Evolutionary conservation across 2,797 vertebrate genomes (phyloP).

Genomic region (Esox masquinongy): DNA sequence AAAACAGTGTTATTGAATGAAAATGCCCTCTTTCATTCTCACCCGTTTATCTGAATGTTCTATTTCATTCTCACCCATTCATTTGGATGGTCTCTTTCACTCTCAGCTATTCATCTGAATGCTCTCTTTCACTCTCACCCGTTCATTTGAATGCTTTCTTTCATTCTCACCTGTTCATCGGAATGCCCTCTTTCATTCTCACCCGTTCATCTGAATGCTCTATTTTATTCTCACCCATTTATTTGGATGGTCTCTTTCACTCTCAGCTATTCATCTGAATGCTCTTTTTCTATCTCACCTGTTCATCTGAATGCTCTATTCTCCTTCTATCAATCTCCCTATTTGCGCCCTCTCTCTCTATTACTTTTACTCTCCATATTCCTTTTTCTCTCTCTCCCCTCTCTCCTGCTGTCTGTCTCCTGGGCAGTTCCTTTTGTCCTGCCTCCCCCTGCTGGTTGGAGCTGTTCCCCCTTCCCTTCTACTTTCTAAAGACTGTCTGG

Average conservation of each 20-base stretch:
- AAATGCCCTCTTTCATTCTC: background rate
- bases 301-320: background rate
- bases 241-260: background rate
- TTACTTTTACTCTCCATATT: background rate
- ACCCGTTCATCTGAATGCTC: constrained; percentile 2
- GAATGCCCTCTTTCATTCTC: constrained; percentile 18
- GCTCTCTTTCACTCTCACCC: too few relatives aligned
- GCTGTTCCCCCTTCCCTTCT: constrained; percentile 36
- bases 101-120: too few relatives aligned
- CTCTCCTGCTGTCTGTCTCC: constrained; percentile 28
- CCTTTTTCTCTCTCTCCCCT: background rate
- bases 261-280: background rate
- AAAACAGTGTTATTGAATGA: too few relatives aligned
- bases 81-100: background rate
- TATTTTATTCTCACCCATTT: background rate
- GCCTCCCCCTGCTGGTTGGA: constrained; percentile 80
- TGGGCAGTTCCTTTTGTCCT: constrained; percentile 75
- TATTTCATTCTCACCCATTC: background rate
- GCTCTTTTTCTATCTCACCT: background rate
- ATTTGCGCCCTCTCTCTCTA: background rate
- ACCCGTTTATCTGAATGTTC: too few relatives aligned
- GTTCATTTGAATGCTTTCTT: too few relatives aligned
- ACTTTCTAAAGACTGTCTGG: constrained; percentile 17
- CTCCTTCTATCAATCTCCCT: background rate
- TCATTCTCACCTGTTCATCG: background rate